Conservation (phyloP, 92 coral and sea anemone species). For the Epizoanthus illoricatus region DNA sequence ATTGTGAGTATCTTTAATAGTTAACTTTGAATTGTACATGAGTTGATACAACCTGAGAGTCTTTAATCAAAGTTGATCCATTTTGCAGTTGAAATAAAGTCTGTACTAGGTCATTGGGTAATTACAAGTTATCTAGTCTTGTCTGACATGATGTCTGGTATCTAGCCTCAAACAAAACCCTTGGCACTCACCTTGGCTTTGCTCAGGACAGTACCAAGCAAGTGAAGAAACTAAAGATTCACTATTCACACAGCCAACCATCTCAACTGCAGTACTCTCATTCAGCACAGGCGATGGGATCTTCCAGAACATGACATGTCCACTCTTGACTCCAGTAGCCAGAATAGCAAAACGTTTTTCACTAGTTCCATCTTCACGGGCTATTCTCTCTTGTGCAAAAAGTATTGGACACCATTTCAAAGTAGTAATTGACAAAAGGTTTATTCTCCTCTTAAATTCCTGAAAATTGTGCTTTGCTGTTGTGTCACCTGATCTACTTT, state of each 20-base stretch:
- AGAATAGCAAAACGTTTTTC: conserved; percentile 46
- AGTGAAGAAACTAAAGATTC: conserved; percentile 32
- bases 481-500: neutral
- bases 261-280: neutral
- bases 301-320: conserved; percentile 68
- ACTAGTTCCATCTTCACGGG: neutral
- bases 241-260: conserved; percentile 22
- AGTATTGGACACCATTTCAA: conserved; percentile 50
- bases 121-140: too few species aligned
- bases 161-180: too few species aligned
- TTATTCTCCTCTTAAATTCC: conserved; percentile 44
- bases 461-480: conserved; percentile 15
- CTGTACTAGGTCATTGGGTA: too few species aligned
- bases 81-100: too few species aligned
- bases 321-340: conserved; percentile 63
- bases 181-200: conserved; percentile 26
- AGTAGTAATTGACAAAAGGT: conserved; percentile 45
- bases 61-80: too few species aligned
- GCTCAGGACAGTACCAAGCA: conserved; percentile 33
- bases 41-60: too few species aligned
- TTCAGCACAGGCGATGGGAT: conserved; percentile 46
- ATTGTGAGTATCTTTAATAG: too few species aligned
- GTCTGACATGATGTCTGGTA: too few species aligned
- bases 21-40: too few species aligned
- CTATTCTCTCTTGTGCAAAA: neutral